Evolutionary conservation across 2,888 invertebrate genomes (phyloP).

Genomic region (Plusia festucae): DNA sequence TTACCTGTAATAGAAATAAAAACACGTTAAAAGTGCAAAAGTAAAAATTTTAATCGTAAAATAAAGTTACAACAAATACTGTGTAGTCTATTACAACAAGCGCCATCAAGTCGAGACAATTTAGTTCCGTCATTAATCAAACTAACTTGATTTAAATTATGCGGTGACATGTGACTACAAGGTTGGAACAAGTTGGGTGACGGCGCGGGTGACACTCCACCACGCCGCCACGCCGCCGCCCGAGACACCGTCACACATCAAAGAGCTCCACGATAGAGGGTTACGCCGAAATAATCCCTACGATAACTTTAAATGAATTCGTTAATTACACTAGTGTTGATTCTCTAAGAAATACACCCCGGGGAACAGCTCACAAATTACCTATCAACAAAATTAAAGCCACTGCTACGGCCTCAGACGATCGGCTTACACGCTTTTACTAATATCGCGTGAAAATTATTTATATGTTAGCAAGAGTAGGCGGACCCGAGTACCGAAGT

Average conservation of each 20-base stretch:
- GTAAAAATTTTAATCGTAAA: not conserved
- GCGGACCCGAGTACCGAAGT: constrained; percentile 37
- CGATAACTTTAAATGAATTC: constrained; percentile 85
- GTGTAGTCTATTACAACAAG: constrained; percentile 18
- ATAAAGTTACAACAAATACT: constrained; percentile 10
- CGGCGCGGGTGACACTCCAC: constrained; percentile 28
- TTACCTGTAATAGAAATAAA: constrained; percentile 25
- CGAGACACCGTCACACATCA: constrained; percentile 68
- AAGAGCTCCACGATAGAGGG: constrained; percentile 66
- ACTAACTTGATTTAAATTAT: constrained; percentile 72
- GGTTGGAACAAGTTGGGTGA: constrained; percentile 59
- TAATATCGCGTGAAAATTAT: constrained; percentile 68
- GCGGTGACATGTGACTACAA: constrained; percentile 64
- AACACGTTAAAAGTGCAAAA: not conserved
- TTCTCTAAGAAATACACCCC: constrained; percentile 79
- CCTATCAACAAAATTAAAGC: constrained; percentile 83
- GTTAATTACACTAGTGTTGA: constrained; percentile 87
- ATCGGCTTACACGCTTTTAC: constrained; percentile 70
- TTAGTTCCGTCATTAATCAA: constrained; percentile 69
- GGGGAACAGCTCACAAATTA: constrained; percentile 78
- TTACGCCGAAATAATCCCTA: constrained; percentile 66
- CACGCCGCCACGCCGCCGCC: constrained; percentile 24
- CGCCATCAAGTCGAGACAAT: constrained; percentile 54
- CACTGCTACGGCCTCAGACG: constrained; percentile 68
- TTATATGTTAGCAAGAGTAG: constrained; percentile 67